Evolutionary conservation across 53 echinoderm and acorn worm species (phyloP).

Genomic region (Apostichopus leukothele): DNA sequence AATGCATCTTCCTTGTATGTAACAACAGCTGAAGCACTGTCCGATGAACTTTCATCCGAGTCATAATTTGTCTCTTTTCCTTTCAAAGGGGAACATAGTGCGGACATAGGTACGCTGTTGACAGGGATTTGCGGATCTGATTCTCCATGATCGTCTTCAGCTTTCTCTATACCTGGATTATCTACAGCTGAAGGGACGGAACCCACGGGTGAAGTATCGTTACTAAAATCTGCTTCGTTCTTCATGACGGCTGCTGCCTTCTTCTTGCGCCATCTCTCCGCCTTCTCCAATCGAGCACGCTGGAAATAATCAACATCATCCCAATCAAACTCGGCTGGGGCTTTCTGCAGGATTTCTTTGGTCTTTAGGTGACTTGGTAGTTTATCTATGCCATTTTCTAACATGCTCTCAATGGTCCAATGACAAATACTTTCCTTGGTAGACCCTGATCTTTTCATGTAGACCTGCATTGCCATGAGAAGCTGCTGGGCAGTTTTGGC

Average conservation of each 20-base stretch:
- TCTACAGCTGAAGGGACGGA: conserved; percentile 14
- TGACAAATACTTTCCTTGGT: neutral
- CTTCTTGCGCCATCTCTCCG: conserved; percentile 32
- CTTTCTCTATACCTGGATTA: neutral
- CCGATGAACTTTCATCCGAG: neutral
- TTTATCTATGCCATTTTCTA: conserved; percentile 9
- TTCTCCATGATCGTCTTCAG: neutral
- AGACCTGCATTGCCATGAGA: conserved; percentile 4
- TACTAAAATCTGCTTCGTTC: conserved; percentile 40
- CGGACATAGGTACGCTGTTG: neutral
- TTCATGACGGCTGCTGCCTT: neutral
- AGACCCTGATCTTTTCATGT: neutral
- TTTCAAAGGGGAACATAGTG: neutral
- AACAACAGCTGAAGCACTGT: neutral
- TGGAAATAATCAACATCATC: neutral
- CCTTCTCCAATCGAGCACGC: conserved; percentile 12
- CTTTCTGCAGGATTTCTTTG: neutral
- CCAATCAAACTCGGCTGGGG: neutral
- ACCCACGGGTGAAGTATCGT: conserved; percentile 30
- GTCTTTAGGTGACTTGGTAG: conserved; percentile 28
- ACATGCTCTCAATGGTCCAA: conserved; percentile 36
- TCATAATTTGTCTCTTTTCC: neutral
- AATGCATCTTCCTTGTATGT: neutral
- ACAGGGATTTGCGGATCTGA: neutral
- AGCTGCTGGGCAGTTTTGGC: conserved; percentile 35